A percentile compares a stretch with the other conserved stretches of the same genome.
phyloP scores from a whole-genome alignment of 2,797 vertebrate species.

The Helostoma temminkii region DNA sequence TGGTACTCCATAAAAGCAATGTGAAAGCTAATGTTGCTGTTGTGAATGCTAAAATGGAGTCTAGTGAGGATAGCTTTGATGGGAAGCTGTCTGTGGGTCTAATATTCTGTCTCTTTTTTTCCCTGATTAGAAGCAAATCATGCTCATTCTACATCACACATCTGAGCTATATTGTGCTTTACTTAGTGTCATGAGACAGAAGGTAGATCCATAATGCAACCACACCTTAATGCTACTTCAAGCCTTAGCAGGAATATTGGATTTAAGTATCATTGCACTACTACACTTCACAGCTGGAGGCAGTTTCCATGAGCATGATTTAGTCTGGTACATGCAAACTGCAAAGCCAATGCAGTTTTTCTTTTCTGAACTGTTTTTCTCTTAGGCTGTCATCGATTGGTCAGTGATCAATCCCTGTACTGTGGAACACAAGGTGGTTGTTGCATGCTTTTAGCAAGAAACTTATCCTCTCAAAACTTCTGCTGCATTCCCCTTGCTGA shows the following conservation, averaged over 20 bases:
- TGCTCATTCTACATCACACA: constrained; percentile 26
- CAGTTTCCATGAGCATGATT: constrained; percentile 65
- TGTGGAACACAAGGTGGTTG: constrained; percentile 46
- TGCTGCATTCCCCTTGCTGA: constrained; percentile 6
- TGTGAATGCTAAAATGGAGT: constrained; percentile 69
- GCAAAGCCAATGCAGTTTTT: constrained; percentile 67
- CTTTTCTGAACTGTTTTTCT: constrained; percentile 56
- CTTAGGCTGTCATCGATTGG: constrained; percentile 68
- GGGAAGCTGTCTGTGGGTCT: constrained; percentile 50
- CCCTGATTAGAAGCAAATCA: constrained; percentile 17
- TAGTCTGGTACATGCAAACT: constrained; percentile 64
- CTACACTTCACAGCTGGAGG: constrained; percentile 74
- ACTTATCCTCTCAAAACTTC: constrained; percentile 45
- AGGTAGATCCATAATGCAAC: constrained; percentile 41
- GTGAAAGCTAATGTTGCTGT: constrained; percentile 45
- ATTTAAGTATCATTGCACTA: constrained; percentile 62
- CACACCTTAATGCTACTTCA: constrained; percentile 54
- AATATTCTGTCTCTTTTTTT: constrained; percentile 3
- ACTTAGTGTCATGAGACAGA: constrained; percentile 36
- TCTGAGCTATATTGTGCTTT: constrained; percentile 29
- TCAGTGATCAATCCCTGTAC: constrained; percentile 68
- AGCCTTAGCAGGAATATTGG: constrained; percentile 59
- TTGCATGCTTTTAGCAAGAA: constrained; percentile 60
- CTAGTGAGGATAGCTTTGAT: constrained; percentile 49
- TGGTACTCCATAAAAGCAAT: constrained; percentile 61